These are phyloP conservation scores for Sapayoa aenigma DNA, from an alignment of 2,113 vertebrate species.

Conservation along the genomic window DNA sequence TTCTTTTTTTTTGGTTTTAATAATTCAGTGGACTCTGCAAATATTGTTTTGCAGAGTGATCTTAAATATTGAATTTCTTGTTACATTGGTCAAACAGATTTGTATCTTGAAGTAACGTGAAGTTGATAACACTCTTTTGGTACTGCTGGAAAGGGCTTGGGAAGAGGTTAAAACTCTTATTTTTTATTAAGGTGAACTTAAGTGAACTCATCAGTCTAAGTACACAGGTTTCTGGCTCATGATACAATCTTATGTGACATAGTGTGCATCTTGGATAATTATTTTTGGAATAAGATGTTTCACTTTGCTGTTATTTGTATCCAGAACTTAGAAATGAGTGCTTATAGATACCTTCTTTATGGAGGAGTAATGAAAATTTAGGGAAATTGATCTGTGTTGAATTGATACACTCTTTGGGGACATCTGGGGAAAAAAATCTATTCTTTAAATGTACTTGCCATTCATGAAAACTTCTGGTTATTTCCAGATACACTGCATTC, in stretches of 20 bases:
- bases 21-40: background rate
- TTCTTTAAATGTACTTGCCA: background rate
- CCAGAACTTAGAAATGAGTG: background rate
- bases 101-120: background rate
- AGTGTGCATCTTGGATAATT: background rate
- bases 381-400: background rate
- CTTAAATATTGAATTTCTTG: background rate
- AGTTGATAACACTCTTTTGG: background rate
- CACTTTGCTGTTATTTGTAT: background rate
- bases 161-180: background rate
- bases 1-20: background rate
- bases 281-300: background rate
- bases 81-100: background rate
- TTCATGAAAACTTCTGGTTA: background rate
- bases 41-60: background rate
- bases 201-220: background rate
- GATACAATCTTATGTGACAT: background rate
- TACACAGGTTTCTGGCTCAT: background rate
- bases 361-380: background rate
- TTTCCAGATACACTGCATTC: background rate
- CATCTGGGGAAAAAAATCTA: background rate
- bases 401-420: background rate
- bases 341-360: background rate
- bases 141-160: background rate
- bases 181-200: background rate